Evolutionary conservation across 64 coral and sea anemone genomes (phyloP), one percentile per base, ranked within the genome.

Genomic region (Porites lutea): DNA sequence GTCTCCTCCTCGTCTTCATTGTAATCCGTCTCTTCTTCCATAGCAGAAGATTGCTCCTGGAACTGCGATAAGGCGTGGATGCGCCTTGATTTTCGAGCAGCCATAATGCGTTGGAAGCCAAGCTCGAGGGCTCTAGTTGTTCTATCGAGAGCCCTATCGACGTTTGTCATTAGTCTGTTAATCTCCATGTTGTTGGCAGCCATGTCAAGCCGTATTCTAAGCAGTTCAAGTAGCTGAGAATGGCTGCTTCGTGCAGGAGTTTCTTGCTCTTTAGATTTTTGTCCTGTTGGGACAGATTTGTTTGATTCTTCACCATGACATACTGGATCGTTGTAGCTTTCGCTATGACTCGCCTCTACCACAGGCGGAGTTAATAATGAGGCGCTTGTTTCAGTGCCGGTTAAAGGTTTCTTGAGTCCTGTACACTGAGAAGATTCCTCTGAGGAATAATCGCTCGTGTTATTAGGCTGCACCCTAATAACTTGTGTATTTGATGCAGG

Each of bases 161-260:
- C 81, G 23, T 84, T 84, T 16, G 46, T 48, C 46, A 84, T 19
- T n/a, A 84, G 52, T 22, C 63, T 84, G 61, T 84, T 84, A 4
- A 84, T 84, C 65, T 84, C 81, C 62, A 84, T 69, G 64, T 84
- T 69, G 47, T 84, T 84, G 3, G 46, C 63, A 3, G 81, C 81
- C 81, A 84, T 84, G 22, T 84, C 81, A 14, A 69, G 63, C 12
- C 81, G 81, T 48, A 84, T 65, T 15, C 48, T 84, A 12, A 84
- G 81, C 13, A 84, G 48, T n/a, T 84, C 63, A 69, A 84, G 81
- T 6, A 76, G 73, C 73, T 76, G 73, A 18, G 19, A 76, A 16
- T 76, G 73, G 73, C 73, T 76, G 73, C 73, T 76, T 8, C 13
- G 47, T 1, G 2, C 47, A 18, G 47, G 43, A 6, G 5, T 6